Percentiles rank a stretch among this genome's conserved stretches.
Evolutionary conservation across 2,113 vertebrate species (phyloP).

Genomic region (Gopherus evgoodei): DNA sequence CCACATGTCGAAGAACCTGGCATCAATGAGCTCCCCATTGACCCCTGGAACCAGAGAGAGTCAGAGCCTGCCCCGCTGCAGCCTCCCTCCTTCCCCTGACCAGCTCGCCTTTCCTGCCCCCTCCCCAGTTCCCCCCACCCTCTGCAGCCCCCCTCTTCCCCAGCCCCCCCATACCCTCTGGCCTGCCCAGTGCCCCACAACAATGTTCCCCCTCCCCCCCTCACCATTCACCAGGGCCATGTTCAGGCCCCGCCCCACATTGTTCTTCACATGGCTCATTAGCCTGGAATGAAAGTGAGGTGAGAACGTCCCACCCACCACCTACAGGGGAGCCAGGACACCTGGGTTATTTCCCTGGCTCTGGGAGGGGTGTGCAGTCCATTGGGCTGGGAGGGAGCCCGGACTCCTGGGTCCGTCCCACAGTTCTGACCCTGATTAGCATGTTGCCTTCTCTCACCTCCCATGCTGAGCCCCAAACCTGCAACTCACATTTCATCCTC

Average conservation of each 20-base stretch:
- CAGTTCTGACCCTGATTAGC: not conserved
- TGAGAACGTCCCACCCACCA: not conserved
- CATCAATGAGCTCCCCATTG: too few relatives aligned
- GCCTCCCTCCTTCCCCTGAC: too few relatives aligned
- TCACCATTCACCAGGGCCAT: conserved; percentile 91
- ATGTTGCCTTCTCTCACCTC: not conserved
- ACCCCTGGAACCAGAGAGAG: too few relatives aligned
- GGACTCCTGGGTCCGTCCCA: not conserved
- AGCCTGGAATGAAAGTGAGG: conserved; percentile 76
- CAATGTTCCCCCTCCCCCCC: not conserved
- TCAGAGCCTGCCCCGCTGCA: too few relatives aligned
- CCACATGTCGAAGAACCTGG: too few relatives aligned
- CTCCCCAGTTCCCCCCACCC: not conserved
- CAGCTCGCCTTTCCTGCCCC: not conserved
- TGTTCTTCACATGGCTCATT: conserved; percentile 93
- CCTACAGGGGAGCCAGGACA: not conserved
- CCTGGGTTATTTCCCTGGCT: too few relatives aligned
- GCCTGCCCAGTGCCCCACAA: too few relatives aligned
- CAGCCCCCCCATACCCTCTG: not conserved
- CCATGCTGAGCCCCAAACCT: not conserved
- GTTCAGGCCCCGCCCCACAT: conserved; percentile 91
- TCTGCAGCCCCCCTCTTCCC: too few relatives aligned
- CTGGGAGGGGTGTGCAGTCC: not conserved
- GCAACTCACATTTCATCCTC: conserved; percentile 91
- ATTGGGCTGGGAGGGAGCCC: not conserved